A percentile compares a stretch with the other conserved stretches of the same genome.
These are phyloP conservation scores for Folsomia manolachei DNA, from an alignment of 2,888 invertebrate genomes.

Conservation along the genomic window DNA sequence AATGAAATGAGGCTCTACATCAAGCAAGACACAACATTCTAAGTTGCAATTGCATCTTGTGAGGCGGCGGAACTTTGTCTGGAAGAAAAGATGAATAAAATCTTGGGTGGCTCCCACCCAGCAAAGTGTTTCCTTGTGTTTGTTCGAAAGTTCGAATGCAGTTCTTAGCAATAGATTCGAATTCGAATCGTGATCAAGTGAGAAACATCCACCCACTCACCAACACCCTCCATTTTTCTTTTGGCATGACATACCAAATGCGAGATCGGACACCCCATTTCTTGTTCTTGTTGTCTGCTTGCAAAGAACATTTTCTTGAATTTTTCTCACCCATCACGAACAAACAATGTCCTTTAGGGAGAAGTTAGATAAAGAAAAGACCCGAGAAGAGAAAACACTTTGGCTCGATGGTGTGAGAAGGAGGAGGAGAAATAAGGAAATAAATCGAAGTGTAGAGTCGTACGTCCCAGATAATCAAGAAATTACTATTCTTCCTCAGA, in stretches of 20 bases:
- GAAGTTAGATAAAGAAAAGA: too few species aligned
- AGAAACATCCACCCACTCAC: not conserved
- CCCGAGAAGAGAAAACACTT: not conserved
- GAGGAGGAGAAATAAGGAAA: not conserved
- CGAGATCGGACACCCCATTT: too few species aligned
- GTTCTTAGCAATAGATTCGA: not conserved
- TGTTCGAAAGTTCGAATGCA: not conserved
- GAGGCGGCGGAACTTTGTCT: slow-evolving; percentile 8
- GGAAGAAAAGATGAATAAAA: not conserved
- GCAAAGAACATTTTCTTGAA: not conserved
- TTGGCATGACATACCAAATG: too few species aligned
- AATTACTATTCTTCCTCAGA: not conserved
- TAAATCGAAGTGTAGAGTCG: not conserved
- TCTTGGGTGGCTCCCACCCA: slow-evolving; percentile 3
- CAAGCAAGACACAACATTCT: too few species aligned
- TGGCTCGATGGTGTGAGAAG: not conserved
- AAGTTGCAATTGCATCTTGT: too few species aligned
- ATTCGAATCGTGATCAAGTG: not conserved
- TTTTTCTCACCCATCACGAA: not conserved
- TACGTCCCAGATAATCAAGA: not conserved
- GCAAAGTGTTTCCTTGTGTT: not conserved
- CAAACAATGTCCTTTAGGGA: not conserved
- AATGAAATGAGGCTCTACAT: slow-evolving; percentile 13
- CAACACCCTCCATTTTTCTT: too few species aligned
- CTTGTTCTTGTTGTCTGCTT: too few species aligned